These are phyloP conservation scores for Stenichneumon culpator DNA, from an alignment of 2,888 invertebrate species.

Conservation along the genomic window DNA sequence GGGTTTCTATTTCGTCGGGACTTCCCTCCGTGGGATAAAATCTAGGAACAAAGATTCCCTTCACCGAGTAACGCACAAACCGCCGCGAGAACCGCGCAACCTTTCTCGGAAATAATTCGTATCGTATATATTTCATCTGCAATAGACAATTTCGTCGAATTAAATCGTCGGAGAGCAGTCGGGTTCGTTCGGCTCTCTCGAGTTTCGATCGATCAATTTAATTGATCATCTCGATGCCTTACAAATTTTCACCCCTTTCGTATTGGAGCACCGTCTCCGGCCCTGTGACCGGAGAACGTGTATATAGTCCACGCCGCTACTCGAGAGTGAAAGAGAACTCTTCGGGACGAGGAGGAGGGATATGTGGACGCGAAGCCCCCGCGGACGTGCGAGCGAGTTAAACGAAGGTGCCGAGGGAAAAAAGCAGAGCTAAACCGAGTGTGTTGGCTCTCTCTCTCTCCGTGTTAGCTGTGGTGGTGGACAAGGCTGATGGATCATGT, in stretches of 20 bases:
- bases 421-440: constrained; percentile 1
- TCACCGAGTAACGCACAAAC: constrained; percentile 33
- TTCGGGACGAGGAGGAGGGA: not conserved
- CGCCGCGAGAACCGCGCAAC: not conserved
- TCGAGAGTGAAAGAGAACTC: not conserved
- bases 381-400: constrained; percentile 38
- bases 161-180: not conserved
- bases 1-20: constrained; percentile 48
- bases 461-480: constrained; percentile 66
- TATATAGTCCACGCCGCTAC: not conserved
- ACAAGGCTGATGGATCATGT: constrained; percentile 79
- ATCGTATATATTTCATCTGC: constrained; percentile 1
- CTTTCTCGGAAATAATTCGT: constrained; percentile 36
- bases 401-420: constrained; percentile 40
- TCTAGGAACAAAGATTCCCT: constrained; percentile 62
- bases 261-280: not conserved
- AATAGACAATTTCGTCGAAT: constrained; percentile 15
- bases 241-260: not conserved
- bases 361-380: constrained; percentile 16
- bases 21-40: constrained; percentile 55
- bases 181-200: constrained; percentile 5
- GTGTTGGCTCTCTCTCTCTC: not conserved
- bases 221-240: not conserved
- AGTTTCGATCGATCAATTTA: constrained; percentile 25
- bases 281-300: constrained; percentile 19